These are phyloP conservation scores for Arion vulgaris DNA, from an alignment of 1,140 invertebrate species.

Conservation along the genomic window DNA sequence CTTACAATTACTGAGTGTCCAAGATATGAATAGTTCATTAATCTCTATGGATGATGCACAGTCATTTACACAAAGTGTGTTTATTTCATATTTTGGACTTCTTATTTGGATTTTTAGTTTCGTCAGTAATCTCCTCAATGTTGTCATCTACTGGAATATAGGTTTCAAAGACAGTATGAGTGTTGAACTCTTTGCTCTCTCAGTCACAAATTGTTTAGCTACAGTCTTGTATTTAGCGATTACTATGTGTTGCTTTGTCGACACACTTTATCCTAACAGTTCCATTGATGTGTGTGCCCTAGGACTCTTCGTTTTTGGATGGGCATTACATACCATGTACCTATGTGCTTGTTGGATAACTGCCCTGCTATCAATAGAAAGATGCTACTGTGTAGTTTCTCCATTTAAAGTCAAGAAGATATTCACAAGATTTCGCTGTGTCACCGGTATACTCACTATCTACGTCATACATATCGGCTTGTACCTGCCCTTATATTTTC, in stretches of 20 bases:
- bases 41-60: no score
- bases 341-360: not conserved
- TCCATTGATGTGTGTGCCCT: not conserved
- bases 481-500: not conserved
- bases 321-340: not conserved
- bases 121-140: not conserved
- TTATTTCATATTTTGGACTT: no score
- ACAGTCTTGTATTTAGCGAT: not conserved
- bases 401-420: not conserved
- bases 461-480: not conserved
- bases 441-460: not conserved
- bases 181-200: not conserved
- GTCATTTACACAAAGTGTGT: no score
- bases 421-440: not conserved
- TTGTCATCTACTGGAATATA: not conserved
- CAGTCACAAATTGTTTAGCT: not conserved
- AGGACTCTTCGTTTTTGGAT: not conserved
- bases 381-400: conserved; percentile 12
- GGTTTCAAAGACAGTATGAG: conserved; percentile 5
- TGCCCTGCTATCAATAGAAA: not conserved
- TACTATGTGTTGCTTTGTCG: not conserved
- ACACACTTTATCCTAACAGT: not conserved
- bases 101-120: not conserved
- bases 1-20: no score
- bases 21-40: no score